phyloP scores from a whole-genome alignment of 2,888 invertebrate species.

The Tachina grossa region DNA sequence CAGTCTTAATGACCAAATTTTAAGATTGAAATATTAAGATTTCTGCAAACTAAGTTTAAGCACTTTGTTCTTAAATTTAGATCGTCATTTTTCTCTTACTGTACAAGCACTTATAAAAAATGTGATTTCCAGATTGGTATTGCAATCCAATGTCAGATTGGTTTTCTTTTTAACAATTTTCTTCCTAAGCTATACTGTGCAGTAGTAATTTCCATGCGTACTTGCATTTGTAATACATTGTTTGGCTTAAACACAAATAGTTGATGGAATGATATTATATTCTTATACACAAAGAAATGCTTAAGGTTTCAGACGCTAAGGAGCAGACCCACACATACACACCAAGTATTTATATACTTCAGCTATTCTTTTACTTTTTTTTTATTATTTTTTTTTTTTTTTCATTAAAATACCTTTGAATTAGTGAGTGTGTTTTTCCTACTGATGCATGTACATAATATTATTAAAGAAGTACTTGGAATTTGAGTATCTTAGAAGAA shows the following conservation, averaged over 20 bases:
- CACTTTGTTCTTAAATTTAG: no score
- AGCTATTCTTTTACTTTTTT: constrained; percentile 19
- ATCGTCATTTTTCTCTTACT: no score
- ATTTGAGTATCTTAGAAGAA: constrained; percentile 59
- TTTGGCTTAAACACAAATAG: constrained; percentile 22
- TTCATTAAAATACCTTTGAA: constrained; percentile 29
- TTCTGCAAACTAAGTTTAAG: no score
- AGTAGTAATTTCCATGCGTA: constrained; percentile 38
- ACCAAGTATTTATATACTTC: constrained; percentile 30
- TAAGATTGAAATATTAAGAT: no score
- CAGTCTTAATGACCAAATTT: no score
- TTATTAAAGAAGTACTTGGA: constrained; percentile 55
- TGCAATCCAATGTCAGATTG: no score
- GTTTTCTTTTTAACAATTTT: not conserved
- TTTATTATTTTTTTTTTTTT: not conserved
- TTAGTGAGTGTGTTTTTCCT: constrained; percentile 20
- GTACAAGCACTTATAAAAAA: no score
- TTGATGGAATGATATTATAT: constrained; percentile 48
- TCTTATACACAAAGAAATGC: constrained; percentile 18
- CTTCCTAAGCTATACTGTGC: constrained; percentile 13
- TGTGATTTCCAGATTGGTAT: no score
- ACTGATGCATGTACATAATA: constrained; percentile 18
- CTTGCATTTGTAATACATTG: constrained; percentile 30
- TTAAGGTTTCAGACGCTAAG: constrained; percentile 28
- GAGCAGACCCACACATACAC: not conserved